phyloP scores from a whole-genome alignment of 2,888 invertebrate genomes.

The Dasypolia templi region DNA sequence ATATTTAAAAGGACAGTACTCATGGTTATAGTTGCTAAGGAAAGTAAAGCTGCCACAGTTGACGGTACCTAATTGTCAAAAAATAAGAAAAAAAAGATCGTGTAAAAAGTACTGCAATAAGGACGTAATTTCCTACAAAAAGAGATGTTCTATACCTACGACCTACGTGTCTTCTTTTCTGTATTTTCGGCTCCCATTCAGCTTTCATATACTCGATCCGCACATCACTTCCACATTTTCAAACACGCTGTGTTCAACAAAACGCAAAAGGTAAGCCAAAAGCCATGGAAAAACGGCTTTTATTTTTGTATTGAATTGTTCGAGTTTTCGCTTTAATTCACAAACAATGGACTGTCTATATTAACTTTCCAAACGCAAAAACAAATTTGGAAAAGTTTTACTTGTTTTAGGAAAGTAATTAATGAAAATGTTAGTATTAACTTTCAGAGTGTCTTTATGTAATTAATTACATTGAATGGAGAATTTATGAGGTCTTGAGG shows the following conservation, averaged over 20 bases:
- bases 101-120: neutral
- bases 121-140: neutral
- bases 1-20: too few relatives aligned
- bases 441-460: too few relatives aligned
- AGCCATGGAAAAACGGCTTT: constrained; percentile 30
- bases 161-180: constrained; percentile 15
- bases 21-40: too few relatives aligned
- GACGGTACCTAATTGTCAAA: neutral
- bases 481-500: neutral
- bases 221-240: constrained; percentile 38
- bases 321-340: constrained; percentile 32
- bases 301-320: constrained; percentile 25
- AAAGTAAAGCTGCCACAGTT: too few relatives aligned
- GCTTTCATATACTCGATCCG: constrained; percentile 40
- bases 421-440: neutral
- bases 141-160: neutral
- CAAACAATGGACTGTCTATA: neutral
- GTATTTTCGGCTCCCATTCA: constrained; percentile 32
- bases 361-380: neutral
- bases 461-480: neutral
- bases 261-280: constrained; percentile 22
- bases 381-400: neutral
- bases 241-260: constrained; percentile 30
- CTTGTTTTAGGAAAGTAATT: neutral
- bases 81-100: neutral